These are phyloP conservation scores for Keiferia lycopersicella DNA, from an alignment of 2,888 invertebrate genomes.

Conservation along the genomic window DNA sequence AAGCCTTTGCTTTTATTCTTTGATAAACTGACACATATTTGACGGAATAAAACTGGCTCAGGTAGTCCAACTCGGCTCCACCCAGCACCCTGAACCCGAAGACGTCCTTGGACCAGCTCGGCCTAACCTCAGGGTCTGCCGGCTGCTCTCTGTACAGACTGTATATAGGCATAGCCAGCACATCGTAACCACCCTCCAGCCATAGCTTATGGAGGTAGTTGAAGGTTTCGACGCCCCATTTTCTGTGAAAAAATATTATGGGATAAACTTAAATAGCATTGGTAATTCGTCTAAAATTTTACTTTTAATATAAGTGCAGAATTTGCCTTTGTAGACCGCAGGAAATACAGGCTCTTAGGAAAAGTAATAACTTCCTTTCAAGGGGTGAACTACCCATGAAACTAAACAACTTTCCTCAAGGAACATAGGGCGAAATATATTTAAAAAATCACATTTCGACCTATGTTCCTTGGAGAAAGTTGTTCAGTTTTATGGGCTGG, in stretches of 20 bases:
- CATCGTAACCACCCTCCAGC: conserved; percentile 73
- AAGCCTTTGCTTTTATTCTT: not conserved
- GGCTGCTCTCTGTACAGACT: conserved; percentile 41
- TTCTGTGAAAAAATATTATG: conserved; percentile 63
- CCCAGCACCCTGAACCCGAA: conserved; percentile 56
- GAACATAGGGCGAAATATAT: too few species aligned
- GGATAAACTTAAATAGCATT: not conserved
- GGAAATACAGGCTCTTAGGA: too few species aligned
- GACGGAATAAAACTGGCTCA: conserved; percentile 45
- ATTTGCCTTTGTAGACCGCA: too few species aligned
- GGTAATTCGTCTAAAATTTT: too few species aligned
- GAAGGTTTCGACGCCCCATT: conserved; percentile 85
- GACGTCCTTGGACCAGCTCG: conserved; percentile 50
- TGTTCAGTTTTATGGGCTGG: too few species aligned
- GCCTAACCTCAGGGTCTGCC: not conserved
- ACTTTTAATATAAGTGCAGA: too few species aligned
- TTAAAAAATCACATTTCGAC: too few species aligned
- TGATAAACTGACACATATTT: conserved; percentile 54
- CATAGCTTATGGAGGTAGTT: conserved; percentile 81
- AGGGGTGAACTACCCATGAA: too few species aligned
- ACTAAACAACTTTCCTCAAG: too few species aligned
- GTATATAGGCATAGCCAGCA: conserved; percentile 58
- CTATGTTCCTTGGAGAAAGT: too few species aligned
- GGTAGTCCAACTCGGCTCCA: conserved; percentile 49
- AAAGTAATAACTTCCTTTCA: too few species aligned